Base-by-base conservation (phyloP, 2,888 invertebrate species). In the Penaeus monodon region DNA sequence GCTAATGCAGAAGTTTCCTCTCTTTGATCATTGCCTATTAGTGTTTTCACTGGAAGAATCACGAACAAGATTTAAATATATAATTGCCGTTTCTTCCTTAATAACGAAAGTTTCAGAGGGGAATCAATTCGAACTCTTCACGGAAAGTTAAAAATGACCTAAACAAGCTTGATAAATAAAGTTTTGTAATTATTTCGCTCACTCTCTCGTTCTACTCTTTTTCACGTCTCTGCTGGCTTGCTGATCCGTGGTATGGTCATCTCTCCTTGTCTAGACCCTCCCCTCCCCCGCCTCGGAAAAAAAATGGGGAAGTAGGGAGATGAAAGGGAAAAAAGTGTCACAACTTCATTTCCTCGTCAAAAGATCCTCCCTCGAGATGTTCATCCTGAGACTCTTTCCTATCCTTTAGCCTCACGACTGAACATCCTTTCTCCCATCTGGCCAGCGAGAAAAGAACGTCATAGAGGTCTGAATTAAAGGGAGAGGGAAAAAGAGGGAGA, bases 21-120 rank as follows among this genome's bases (percentile, higher is more conserved):
- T 79, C 79, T 79, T 79, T 80, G 80, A 80, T 80, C 64, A 38
- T 29, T 29, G 80, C 10, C 80, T 80, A 80, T 80, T 80, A 63
- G 66, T 66, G 66, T 80, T 38, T 57, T 66, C 66, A 14, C 22
- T 24, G 66, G 64, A 27, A 33, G 66, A 33, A 33, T 63, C 38
- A 64, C 29, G 33, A 24, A 64, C 66, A 24, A 14, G 24, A 80
- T 80, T 80, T 80, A 80, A 80, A 80, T 80, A 80, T 80, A 80
- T 80, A 80, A 80, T 80, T 80, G 80, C 80, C 33, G 64, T 27
- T 65, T 80, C 80, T 64, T 80, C 64, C 33, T 73, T 81, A 49
- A 81, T 81, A 81, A 81, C 38, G 66, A 66, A 81, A 81, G 68
- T 73, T 81, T 17, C 24, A 70, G 57, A 70, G 38, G 49, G 57